Conservation (phyloP, 92 coral and sea anemone species). For the Nematostella vectensis region DNA sequence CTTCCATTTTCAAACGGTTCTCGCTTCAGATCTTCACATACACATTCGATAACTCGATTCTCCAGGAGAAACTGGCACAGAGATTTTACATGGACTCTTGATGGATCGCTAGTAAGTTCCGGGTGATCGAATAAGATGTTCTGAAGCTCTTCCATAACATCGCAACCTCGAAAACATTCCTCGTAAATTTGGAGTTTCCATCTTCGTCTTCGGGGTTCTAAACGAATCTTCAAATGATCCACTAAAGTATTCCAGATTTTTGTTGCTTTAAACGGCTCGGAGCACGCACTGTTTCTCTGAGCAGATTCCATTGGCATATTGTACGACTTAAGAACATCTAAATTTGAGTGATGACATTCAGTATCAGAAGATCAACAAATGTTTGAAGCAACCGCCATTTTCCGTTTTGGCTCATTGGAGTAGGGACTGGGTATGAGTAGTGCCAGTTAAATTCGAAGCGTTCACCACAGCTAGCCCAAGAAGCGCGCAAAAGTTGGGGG, state of each 20-base stretch:
- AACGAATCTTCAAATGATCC: conserved; percentile 53
- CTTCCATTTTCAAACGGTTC: conserved; percentile 42
- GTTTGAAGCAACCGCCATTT: conserved; percentile 38
- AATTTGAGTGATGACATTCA: neutral
- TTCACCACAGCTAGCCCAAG: no score
- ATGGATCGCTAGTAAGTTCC: conserved; percentile 67
- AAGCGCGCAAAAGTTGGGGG: no score
- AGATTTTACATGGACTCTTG: conserved; percentile 71
- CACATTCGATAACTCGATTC: conserved; percentile 78
- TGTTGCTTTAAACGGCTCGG: conserved; percentile 89
- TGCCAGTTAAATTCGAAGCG: no score
- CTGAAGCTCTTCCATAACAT: conserved; percentile 66
- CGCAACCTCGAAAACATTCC: conserved; percentile 85
- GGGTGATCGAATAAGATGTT: conserved; percentile 67
- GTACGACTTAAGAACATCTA: no score
- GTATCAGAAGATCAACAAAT: conserved; percentile 4
- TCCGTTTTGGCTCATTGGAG: neutral
- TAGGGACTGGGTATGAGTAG: neutral
- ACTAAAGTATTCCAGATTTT: conserved; percentile 92
- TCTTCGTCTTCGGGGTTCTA: conserved; percentile 75
- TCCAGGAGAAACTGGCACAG: conserved; percentile 82
- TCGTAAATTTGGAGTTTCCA: conserved; percentile 89
- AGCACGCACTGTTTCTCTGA: conserved; percentile 5
- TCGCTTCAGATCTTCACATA: conserved; percentile 10
- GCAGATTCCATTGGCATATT: neutral